These are phyloP conservation scores for Tachina grossa DNA, from an alignment of 2,888 invertebrate genomes.

Conservation along the genomic window DNA sequence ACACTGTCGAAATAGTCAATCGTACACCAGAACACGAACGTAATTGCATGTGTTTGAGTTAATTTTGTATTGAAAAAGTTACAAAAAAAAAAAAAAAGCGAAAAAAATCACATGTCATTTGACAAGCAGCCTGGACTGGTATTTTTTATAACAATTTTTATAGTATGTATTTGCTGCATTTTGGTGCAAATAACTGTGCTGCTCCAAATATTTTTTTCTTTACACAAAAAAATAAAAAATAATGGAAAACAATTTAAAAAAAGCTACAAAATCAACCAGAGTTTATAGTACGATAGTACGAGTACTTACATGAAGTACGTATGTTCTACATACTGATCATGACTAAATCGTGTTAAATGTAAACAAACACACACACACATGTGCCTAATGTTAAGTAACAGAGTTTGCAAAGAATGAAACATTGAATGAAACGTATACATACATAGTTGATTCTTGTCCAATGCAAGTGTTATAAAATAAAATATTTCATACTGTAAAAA, in stretches of 20 bases:
- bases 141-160: conserved; percentile 37
- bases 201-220: conserved; percentile 58
- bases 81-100: neutral
- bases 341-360: conserved; percentile 40
- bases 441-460: too few relatives aligned
- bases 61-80: neutral
- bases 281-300: conserved; percentile 30
- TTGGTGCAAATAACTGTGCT: conserved; percentile 65
- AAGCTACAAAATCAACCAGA: conserved; percentile 19
- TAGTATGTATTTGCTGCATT: conserved; percentile 43
- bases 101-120: conserved; percentile 31
- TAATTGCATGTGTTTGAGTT: conserved; percentile 9
- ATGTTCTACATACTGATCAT: conserved; percentile 42
- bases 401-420: conserved; percentile 9
- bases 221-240: conserved; percentile 28
- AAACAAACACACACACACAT: neutral
- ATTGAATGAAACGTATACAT: too few relatives aligned
- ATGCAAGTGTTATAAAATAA: too few relatives aligned
- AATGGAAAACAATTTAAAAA: conserved; percentile 8
- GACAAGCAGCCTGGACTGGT: conserved; percentile 43
- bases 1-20: neutral
- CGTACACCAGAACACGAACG: neutral
- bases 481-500: too few relatives aligned
- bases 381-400: neutral
- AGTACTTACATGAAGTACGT: conserved; percentile 28